Evolutionary conservation across 2,888 invertebrate species (phyloP).

Genomic region (Aporophyla nigra): DNA sequence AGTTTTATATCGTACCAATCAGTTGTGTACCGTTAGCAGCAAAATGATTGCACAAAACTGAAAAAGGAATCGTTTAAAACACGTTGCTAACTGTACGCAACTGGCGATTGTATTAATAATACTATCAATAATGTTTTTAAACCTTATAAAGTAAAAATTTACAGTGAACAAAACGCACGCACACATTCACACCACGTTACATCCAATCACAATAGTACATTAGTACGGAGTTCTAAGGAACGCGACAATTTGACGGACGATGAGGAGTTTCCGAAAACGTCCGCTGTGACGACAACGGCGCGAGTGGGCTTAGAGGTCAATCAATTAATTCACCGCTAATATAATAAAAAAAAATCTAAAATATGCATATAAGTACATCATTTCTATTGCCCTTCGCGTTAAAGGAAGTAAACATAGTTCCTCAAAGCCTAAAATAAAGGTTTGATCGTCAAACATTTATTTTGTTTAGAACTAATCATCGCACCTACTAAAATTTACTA

Average conservation of each 20-base stretch:
- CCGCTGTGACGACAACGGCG: constrained; percentile 25
- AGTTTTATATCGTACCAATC: constrained; percentile 53
- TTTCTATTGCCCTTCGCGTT: constrained; percentile 46
- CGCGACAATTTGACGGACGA: constrained; percentile 46
- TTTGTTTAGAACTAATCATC: constrained; percentile 43
- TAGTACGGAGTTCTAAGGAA: constrained; percentile 48
- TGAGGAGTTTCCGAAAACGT: constrained; percentile 45
- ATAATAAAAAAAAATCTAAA: constrained; percentile 47
- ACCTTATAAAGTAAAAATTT: constrained; percentile 84
- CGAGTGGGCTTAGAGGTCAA: constrained; percentile 42
- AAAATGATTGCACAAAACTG: constrained; percentile 52
- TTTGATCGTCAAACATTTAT: constrained; percentile 56
- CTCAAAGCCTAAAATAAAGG: constrained; percentile 53
- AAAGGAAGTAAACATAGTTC: constrained; percentile 14
- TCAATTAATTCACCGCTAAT: constrained; percentile 24
- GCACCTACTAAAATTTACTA: constrained; percentile 59
- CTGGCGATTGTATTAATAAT: constrained; percentile 59
- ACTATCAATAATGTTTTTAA: constrained; percentile 73
- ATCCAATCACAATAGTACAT: constrained; percentile 70
- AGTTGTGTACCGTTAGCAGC: constrained; percentile 55
- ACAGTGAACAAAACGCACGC: constrained; percentile 72
- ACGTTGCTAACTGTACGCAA: constrained; percentile 57
- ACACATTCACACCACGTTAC: constrained; percentile 60
- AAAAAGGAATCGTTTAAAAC: constrained; percentile 48
- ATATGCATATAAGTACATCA: constrained; percentile 33